Evolutionary conservation across 2,113 vertebrate genomes (phyloP).

Genomic region (Anguilla japonica): DNA sequence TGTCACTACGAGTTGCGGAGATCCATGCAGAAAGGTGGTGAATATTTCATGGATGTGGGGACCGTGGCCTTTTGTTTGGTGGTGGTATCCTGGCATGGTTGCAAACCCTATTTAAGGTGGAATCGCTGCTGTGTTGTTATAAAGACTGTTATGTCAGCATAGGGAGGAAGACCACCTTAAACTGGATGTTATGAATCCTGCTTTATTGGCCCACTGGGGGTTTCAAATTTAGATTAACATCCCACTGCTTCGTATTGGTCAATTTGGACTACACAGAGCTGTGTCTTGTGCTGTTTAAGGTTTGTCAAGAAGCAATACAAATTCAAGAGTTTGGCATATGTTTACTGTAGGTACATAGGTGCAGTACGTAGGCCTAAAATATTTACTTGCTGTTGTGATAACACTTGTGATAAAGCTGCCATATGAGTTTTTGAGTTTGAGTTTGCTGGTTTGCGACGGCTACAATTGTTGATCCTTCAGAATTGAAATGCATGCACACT

Average conservation of each 20-base stretch:
- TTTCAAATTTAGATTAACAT: neutral
- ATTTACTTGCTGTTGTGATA: too few species aligned
- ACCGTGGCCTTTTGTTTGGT: conserved; percentile 55
- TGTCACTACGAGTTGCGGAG: conserved; percentile 26
- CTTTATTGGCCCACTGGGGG: neutral
- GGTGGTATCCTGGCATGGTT: conserved; percentile 27
- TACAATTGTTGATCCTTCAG: too few species aligned
- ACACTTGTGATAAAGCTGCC: too few species aligned
- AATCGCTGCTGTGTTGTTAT: conserved; percentile 5
- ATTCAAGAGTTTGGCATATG: neutral
- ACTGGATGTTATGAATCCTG: neutral
- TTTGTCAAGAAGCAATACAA: neutral
- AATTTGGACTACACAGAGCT: too few species aligned
- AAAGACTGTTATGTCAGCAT: conserved; percentile 29
- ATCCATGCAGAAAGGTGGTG: conserved; percentile 34
- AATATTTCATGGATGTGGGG: conserved; percentile 63
- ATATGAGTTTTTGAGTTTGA: too few species aligned
- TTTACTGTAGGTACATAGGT: neutral
- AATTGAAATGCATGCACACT: too few species aligned
- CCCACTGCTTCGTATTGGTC: too few species aligned
- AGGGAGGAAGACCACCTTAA: neutral
- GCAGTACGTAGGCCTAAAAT: too few species aligned
- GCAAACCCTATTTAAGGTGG: neutral
- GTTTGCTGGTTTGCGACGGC: too few species aligned
- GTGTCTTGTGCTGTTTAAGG: too few species aligned